Conservation (phyloP, 2,113 vertebrate genomes). For the Austrofundulus limnaeus region DNA sequence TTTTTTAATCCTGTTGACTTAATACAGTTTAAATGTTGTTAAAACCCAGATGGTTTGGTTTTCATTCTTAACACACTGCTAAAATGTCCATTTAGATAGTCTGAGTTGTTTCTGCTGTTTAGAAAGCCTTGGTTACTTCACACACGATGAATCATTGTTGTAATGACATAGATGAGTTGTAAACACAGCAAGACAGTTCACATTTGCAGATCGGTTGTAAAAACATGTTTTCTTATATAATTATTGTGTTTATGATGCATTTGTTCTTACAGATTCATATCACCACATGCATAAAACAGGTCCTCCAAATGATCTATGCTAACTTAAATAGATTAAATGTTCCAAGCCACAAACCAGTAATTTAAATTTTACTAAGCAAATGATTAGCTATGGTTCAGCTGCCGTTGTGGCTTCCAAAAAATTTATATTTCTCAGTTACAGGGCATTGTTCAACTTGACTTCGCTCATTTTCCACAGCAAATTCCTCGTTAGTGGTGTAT, state of each 20-base stretch:
- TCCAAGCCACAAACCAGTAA: too few species aligned
- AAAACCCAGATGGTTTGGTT: conserved; percentile 56
- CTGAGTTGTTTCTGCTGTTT: not conserved
- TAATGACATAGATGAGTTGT: not conserved
- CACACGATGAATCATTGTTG: not conserved
- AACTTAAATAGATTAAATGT: too few species aligned
- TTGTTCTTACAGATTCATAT: not conserved
- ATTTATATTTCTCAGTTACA: not conserved
- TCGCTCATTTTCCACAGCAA: not conserved
- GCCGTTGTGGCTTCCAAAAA: not conserved
- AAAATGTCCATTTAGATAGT: conserved; percentile 1
- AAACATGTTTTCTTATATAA: not conserved
- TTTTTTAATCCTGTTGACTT: conserved; percentile 44
- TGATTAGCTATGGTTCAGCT: not conserved
- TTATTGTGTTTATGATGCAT: not conserved
- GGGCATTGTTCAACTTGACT: not conserved
- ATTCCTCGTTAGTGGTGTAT: not conserved
- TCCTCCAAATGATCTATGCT: too few species aligned
- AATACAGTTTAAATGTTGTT: conserved; percentile 65
- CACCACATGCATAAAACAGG: not conserved
- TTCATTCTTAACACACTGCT: conserved; percentile 2
- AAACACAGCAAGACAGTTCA: not conserved
- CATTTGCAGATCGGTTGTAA: not conserved
- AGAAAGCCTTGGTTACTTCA: not conserved
- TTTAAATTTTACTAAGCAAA: too few species aligned